These are phyloP conservation scores for Ceriagrion tenellum DNA, from an alignment of 2,888 invertebrate genomes.

Conservation along the genomic window DNA sequence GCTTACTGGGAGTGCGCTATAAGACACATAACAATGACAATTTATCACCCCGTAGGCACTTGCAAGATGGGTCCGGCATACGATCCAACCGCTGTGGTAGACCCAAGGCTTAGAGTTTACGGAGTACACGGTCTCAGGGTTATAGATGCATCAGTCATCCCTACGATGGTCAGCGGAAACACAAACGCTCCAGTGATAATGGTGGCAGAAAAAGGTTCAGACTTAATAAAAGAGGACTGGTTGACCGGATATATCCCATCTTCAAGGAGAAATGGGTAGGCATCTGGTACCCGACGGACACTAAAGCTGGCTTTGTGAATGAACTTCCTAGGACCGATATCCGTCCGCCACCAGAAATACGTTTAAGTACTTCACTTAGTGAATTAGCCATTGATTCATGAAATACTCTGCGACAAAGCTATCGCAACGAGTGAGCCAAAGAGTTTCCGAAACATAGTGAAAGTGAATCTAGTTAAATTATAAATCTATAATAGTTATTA, in stretches of 20 bases:
- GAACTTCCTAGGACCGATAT: neutral
- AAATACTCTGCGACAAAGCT: neutral
- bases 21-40: constrained; percentile 92
- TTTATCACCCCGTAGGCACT: constrained; percentile 93
- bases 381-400: neutral
- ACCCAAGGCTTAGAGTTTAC: constrained; percentile 87
- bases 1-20: constrained; percentile 93
- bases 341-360: neutral
- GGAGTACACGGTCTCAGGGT: constrained; percentile 89
- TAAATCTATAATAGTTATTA: neutral
- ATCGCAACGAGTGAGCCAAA: neutral
- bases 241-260: constrained; percentile 73
- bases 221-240: constrained; percentile 93
- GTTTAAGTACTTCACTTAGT: neutral
- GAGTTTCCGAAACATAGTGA: neutral
- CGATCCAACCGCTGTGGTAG: constrained; percentile 90
- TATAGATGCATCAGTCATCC: constrained; percentile 94
- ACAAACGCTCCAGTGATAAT: constrained; percentile 95
- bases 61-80: constrained; percentile 92
- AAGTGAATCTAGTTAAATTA: neutral
- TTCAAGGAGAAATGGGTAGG: neutral
- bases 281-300: neutral
- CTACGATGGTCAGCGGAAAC: constrained; percentile 92
- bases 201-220: constrained; percentile 94
- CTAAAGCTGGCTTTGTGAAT: neutral